Conservation (phyloP, 2,888 invertebrate species). For the Xestia ashworthii region DNA sequence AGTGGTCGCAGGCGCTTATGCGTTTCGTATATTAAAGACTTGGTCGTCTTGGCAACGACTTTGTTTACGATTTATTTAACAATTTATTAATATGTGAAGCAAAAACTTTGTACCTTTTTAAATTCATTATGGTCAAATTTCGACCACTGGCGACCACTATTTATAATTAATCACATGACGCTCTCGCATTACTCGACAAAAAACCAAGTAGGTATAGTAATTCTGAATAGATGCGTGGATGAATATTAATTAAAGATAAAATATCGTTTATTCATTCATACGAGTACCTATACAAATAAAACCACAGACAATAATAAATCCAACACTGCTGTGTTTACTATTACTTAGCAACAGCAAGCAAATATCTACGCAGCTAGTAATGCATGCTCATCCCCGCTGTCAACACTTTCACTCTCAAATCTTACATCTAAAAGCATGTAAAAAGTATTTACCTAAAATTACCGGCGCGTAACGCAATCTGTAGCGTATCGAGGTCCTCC, state of each 20-base stretch:
- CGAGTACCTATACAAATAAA: neutral
- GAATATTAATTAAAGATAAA: neutral
- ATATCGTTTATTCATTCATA: neutral
- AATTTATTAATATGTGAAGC: no score
- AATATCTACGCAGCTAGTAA: constrained; percentile 14
- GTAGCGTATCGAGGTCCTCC: constrained; percentile 87
- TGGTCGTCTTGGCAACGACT: no score
- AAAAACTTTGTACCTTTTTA: no score
- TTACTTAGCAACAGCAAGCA: constrained; percentile 31
- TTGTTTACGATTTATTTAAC: no score
- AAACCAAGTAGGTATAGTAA: neutral
- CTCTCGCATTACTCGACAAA: no score
- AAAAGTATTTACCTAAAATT: constrained; percentile 85
- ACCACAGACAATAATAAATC: neutral
- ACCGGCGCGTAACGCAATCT: constrained; percentile 88
- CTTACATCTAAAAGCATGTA: constrained; percentile 40
- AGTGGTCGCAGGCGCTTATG: rapidly evolving
- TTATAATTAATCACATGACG: neutral
- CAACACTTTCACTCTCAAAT: constrained; percentile 54
- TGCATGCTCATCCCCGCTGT: constrained; percentile 21
- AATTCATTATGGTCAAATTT: no score
- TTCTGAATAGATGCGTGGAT: neutral
- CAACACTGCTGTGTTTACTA: constrained; percentile 17
- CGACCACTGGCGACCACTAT: no score
- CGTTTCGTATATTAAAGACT: no score